Evolutionary conservation across 2,113 vertebrate genomes (phyloP).

Genomic region (Nerophis ophidion): DNA sequence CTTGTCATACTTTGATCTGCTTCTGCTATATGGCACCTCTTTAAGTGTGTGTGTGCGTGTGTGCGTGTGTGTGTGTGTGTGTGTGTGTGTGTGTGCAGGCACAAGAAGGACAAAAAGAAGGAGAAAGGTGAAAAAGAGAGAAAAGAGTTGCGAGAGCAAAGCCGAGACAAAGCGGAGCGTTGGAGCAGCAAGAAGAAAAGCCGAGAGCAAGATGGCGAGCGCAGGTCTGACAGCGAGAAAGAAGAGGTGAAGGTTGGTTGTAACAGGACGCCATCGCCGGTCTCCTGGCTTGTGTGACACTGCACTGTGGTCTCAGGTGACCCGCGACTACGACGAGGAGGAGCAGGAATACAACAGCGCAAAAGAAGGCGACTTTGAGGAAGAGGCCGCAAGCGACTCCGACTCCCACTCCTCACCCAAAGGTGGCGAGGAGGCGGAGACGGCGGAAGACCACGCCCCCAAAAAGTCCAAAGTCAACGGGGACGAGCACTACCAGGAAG

Average conservation of each 20-base stretch:
- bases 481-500: slow-evolving; percentile 93
- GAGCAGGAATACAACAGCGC: slow-evolving; percentile 97
- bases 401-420: slow-evolving; percentile 76
- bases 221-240: slow-evolving; percentile 90
- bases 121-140: slow-evolving; percentile 90
- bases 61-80: neutral
- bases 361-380: slow-evolving; percentile 72
- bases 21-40: neutral
- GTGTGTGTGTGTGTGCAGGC: slow-evolving; percentile 62
- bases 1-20: neutral
- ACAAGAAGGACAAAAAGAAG: slow-evolving; percentile 99
- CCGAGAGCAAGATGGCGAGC: slow-evolving; percentile 89
- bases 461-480: slow-evolving; percentile 91
- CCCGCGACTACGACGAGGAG: slow-evolving; percentile 95
- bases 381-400: slow-evolving; percentile 71
- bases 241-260: slow-evolving; percentile 85
- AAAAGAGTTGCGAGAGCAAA: slow-evolving; percentile 74
- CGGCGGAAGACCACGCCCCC: slow-evolving; percentile 58
- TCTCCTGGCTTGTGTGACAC: no score
- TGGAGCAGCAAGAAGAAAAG: slow-evolving; percentile 94
- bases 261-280: no score
- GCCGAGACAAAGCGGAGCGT: slow-evolving; percentile 82
- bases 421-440: slow-evolving; percentile 70
- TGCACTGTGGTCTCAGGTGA: slow-evolving; percentile 75
- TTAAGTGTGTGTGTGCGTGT: rapidly evolving